Conservation (phyloP, 2,888 invertebrate genomes). For the Gymnoscelis rufifasciata region DNA sequence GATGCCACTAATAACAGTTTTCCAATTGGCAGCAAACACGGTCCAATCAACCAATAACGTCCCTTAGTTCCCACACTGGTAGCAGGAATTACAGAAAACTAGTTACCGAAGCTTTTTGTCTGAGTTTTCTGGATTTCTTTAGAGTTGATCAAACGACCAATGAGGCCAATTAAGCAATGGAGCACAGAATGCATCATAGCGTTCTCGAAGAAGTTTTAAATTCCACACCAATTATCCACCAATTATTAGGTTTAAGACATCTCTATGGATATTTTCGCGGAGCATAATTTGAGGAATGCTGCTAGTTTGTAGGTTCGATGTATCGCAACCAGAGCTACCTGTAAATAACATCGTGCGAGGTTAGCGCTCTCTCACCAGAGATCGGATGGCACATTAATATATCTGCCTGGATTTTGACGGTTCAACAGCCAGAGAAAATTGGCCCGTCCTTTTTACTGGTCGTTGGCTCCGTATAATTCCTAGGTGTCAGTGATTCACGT, state of each 20-base stretch:
- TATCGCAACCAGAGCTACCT: too few species aligned
- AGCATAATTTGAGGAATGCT: too few species aligned
- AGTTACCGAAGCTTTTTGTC: background rate
- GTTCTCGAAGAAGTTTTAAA: too few species aligned
- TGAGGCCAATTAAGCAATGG: conserved; percentile 15
- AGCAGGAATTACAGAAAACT: background rate
- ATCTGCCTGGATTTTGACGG: conserved; percentile 24
- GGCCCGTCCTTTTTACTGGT: conserved; percentile 23
- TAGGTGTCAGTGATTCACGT: conserved; percentile 14
- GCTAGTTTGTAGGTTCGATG: too few species aligned
- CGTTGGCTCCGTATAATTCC: conserved; percentile 24
- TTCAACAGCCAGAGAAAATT: conserved; percentile 27
- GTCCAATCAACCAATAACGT: conserved; percentile 6
- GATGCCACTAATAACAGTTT: background rate
- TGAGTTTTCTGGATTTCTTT: background rate
- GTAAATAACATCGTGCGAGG: too few species aligned
- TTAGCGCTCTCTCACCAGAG: background rate
- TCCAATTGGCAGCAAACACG: background rate
- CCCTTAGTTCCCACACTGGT: background rate
- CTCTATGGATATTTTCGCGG: too few species aligned
- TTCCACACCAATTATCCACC: too few species aligned
- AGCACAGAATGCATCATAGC: too few species aligned
- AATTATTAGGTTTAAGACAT: too few species aligned
- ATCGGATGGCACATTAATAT: conserved; percentile 25
- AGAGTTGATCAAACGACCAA: conserved; percentile 9